phyloP scores from a whole-genome alignment of 1,140 invertebrate species.

The Saccostrea cuccullata region DNA sequence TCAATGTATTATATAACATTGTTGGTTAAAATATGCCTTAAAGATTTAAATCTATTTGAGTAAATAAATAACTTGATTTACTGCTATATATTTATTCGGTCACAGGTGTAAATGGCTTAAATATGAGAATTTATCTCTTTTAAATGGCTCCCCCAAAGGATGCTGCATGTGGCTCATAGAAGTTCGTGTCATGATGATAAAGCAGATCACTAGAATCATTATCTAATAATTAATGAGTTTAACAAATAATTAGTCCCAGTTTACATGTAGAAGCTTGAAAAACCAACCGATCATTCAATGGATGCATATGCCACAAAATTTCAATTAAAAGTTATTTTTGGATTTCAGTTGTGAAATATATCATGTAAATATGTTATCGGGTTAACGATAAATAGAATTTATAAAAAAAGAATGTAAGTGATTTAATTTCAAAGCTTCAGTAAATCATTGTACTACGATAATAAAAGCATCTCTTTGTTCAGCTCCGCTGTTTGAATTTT shows the following conservation, averaged over 20 bases:
- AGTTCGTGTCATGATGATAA: neutral
- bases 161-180: neutral
- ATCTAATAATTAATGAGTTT: neutral
- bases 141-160: neutral
- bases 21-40: neutral
- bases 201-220: neutral
- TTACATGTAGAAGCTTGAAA: neutral
- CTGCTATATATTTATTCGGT: neutral
- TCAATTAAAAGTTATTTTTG: neutral
- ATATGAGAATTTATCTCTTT: neutral
- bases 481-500: neutral
- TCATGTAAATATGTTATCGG: neutral
- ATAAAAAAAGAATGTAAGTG: neutral
- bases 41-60: neutral
- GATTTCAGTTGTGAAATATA: slow-evolving; percentile 4
- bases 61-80: slow-evolving; percentile 12
- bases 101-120: neutral
- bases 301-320: neutral
- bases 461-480: neutral
- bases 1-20: neutral
- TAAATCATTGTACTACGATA: neutral
- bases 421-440: slow-evolving; percentile 1
- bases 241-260: neutral
- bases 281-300: neutral
- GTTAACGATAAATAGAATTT: neutral